Conservation (phyloP, 92 coral and sea anemone species). For the Actinostola sp. region DNA sequence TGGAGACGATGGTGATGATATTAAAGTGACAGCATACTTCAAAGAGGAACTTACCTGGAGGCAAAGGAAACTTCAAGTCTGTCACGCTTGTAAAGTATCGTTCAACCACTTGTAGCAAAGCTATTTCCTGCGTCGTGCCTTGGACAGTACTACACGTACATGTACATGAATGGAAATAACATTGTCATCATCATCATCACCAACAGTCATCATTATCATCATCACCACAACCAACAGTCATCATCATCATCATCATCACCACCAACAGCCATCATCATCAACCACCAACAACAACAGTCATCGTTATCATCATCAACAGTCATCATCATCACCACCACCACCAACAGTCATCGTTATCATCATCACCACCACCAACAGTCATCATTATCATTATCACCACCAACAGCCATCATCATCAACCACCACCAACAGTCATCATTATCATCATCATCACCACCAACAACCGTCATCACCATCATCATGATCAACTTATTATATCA, state of each 20-base stretch:
- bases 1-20: background rate
- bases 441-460: too few species aligned
- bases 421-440: too few species aligned
- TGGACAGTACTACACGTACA: conserved; percentile 59
- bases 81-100: conserved; percentile 79
- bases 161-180: background rate
- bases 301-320: too few species aligned
- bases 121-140: conserved; percentile 85
- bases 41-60: conserved; percentile 62
- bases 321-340: too few species aligned
- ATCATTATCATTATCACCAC: too few species aligned
- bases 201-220: background rate
- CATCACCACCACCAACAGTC: too few species aligned
- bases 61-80: conserved; percentile 87
- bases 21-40: background rate
- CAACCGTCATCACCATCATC: too few species aligned
- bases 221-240: background rate
- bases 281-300: too few species aligned
- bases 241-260: background rate
- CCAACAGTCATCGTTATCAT: too few species aligned
- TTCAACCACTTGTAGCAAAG: conserved; percentile 87
- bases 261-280: too few species aligned
- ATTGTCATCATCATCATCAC: background rate
- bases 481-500: too few species aligned
- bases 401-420: too few species aligned